phyloP scores from a whole-genome alignment of 2,888 invertebrate species.

The Kryphioiulus occultus region DNA sequence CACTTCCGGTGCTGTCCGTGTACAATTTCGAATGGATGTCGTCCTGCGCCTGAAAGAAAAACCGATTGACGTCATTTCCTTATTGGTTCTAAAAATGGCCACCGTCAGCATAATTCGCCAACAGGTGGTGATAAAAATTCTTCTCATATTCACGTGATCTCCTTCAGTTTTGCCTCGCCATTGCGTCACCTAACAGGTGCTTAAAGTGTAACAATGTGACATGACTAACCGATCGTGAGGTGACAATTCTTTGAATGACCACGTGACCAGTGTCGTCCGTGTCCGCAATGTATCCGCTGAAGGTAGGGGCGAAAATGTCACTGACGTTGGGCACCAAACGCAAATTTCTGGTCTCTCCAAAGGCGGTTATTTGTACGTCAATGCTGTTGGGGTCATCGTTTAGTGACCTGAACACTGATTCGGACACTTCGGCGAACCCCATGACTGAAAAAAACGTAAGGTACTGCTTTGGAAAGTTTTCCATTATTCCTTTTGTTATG shows the following conservation, averaged over 20 bases:
- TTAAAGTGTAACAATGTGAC: too few relatives aligned
- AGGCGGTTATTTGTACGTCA: background rate
- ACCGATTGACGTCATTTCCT: background rate
- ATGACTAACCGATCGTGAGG: background rate
- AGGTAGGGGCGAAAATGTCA: background rate
- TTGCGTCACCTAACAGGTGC: too few relatives aligned
- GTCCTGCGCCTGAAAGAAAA: background rate
- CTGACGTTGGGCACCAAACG: background rate
- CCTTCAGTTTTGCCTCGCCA: too few relatives aligned
- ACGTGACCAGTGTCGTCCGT: background rate
- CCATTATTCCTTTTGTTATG: too few relatives aligned
- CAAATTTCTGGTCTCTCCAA: background rate
- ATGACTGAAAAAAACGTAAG: too few relatives aligned
- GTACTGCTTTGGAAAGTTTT: too few relatives aligned
- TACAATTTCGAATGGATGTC: background rate
- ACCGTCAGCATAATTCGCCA: too few relatives aligned
- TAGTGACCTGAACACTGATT: background rate
- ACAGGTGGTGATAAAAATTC: too few relatives aligned
- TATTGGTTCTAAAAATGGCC: background rate
- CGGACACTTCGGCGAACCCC: too few relatives aligned
- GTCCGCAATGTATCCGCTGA: background rate
- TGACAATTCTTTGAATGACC: background rate
- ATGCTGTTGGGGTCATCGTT: background rate
- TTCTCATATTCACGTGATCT: too few relatives aligned
- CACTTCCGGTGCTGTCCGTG: background rate